Conservation (phyloP, 2,888 invertebrate genomes). For the Philopedon plagiatum region DNA sequence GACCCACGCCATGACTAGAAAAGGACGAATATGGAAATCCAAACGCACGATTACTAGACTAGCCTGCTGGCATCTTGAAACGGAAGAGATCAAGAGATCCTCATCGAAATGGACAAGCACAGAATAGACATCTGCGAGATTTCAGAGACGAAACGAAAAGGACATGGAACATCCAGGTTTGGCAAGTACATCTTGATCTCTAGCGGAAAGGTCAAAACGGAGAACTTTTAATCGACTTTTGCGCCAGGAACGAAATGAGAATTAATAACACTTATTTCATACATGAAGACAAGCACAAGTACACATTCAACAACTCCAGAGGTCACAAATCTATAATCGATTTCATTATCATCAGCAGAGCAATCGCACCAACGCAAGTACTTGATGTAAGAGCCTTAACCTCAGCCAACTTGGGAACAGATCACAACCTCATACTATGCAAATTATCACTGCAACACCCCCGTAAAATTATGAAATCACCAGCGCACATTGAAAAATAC, state of each 20-base stretch:
- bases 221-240: not conserved
- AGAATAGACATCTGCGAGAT: too few relatives aligned
- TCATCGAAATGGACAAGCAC: too few relatives aligned
- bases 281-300: constrained; percentile 12
- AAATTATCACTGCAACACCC: constrained; percentile 9
- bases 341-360: constrained; percentile 17
- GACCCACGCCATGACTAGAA: too few relatives aligned
- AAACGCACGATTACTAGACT: too few relatives aligned
- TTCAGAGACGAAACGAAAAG: too few relatives aligned
- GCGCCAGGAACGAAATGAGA: constrained; percentile 6
- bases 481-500: constrained; percentile 20
- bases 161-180: too few relatives aligned
- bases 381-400: constrained; percentile 18
- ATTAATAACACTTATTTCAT: constrained; percentile 3
- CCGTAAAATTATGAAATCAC: not conserved
- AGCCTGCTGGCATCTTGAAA: too few relatives aligned
- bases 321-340: constrained; percentile 25
- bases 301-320: constrained; percentile 23
- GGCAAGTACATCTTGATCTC: too few relatives aligned
- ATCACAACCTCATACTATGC: constrained; percentile 25
- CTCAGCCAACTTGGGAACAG: constrained; percentile 22
- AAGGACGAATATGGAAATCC: too few relatives aligned
- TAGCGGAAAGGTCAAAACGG: too few relatives aligned
- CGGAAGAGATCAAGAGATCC: too few relatives aligned
- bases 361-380: constrained; percentile 8